phyloP scores from a whole-genome alignment of 2,888 invertebrate genomes.

The Oscheius sp. region DNA sequence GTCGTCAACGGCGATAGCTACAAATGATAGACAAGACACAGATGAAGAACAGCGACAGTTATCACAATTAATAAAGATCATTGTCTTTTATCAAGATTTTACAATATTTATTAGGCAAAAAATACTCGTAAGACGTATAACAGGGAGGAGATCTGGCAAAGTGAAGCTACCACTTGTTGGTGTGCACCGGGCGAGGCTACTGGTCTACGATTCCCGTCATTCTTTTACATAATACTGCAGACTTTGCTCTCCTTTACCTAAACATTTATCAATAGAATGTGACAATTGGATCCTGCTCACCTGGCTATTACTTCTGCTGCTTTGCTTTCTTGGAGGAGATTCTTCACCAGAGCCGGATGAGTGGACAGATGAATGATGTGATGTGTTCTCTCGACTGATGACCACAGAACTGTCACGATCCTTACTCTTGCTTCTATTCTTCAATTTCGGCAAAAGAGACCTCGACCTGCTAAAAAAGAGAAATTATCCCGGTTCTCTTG shows the following conservation, averaged over 20 bases:
- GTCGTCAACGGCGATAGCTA: constrained; percentile 15
- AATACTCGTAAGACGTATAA: constrained; percentile 23
- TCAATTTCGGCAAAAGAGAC: constrained; percentile 28
- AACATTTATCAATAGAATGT: not conserved
- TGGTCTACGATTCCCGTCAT: not conserved
- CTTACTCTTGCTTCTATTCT: constrained; percentile 12
- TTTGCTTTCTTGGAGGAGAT: not conserved
- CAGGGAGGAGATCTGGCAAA: constrained; percentile 22
- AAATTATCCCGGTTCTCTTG: not conserved
- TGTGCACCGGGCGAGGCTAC: not conserved
- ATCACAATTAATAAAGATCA: too few relatives aligned
- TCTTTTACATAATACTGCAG: constrained; percentile 19
- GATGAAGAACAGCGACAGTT: too few relatives aligned
- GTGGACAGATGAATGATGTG: constrained; percentile 10
- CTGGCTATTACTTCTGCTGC: constrained; percentile 16
- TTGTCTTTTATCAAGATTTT: too few relatives aligned
- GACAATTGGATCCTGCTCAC: not conserved
- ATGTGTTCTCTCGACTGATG: not conserved
- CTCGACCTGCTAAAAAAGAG: not conserved
- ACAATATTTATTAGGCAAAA: too few relatives aligned
- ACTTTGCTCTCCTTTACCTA: constrained; percentile 29
- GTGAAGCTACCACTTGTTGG: constrained; percentile 26
- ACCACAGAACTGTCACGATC: constrained; percentile 9
- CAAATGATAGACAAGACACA: too few relatives aligned
- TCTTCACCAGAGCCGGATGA: constrained; percentile 9